Evolutionary conservation across 2,797 vertebrate genomes (phyloP).

Genomic region (Nothura maculosa): DNA sequence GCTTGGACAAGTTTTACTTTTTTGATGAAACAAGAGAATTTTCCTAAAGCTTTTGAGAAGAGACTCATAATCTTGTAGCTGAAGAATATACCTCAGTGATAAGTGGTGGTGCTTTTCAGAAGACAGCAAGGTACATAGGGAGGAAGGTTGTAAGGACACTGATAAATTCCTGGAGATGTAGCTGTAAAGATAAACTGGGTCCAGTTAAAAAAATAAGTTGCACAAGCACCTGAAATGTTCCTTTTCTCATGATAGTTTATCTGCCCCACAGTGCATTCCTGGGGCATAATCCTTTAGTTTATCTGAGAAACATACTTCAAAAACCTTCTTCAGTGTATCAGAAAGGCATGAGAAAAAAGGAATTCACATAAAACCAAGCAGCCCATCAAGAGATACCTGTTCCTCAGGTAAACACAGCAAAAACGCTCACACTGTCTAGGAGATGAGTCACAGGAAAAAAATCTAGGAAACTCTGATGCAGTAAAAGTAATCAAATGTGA

Average conservation of each 20-base stretch:
- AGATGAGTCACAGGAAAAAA: constrained; percentile 7
- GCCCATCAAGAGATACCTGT: constrained; percentile 10
- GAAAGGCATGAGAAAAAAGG: not conserved
- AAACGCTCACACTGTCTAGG: not conserved
- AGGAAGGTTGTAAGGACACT: constrained; percentile 27
- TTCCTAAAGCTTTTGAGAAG: not conserved
- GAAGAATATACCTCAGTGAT: not conserved
- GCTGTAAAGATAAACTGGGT: constrained; percentile 55
- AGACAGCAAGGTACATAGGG: not conserved
- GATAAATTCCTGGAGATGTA: constrained; percentile 59
- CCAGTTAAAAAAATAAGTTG: constrained; percentile 21
- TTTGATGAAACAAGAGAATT: not conserved
- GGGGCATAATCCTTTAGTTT: constrained; percentile 31
- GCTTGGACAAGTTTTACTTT: not conserved
- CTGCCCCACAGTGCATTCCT: not conserved
- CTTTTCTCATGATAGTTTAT: constrained; percentile 38
- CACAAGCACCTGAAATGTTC: constrained; percentile 51
- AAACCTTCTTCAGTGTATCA: not conserved
- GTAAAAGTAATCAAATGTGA: not conserved
- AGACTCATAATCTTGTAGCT: not conserved
- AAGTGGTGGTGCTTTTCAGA: not conserved
- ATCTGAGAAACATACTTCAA: constrained; percentile 30
- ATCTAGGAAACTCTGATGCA: not conserved
- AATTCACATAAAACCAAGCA: constrained; percentile 47
- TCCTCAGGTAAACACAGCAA: constrained; percentile 36